phyloP scores from a whole-genome alignment of 2,888 invertebrate genomes.

The Sylvicola cinctus region DNA sequence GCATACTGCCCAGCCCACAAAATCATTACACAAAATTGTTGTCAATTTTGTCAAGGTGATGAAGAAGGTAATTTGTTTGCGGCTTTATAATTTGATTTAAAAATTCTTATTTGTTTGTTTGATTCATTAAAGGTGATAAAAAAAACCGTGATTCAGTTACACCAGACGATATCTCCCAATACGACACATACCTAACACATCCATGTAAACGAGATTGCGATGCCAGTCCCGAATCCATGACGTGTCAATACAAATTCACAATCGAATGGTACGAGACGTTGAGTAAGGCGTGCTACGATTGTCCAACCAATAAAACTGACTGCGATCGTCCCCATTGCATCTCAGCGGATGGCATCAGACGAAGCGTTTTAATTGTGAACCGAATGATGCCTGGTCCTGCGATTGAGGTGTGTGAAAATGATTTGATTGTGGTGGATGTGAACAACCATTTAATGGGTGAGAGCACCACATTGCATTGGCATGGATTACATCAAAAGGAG shows the following conservation, averaged over 20 bases:
- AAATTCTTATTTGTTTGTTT: not conserved
- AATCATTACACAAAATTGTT: constrained; percentile 17
- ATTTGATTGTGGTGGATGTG: constrained; percentile 63
- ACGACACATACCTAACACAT: constrained; percentile 18
- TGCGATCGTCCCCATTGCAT: constrained; percentile 64
- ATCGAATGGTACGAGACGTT: constrained; percentile 64
- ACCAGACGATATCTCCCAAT: constrained; percentile 13
- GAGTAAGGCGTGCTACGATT: constrained; percentile 74
- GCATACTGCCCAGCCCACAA: constrained; percentile 14
- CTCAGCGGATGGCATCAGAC: constrained; percentile 57
- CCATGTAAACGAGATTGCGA: constrained; percentile 41
- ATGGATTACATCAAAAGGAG: constrained; percentile 60
- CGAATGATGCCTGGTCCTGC: constrained; percentile 73
- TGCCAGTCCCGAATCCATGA: constrained; percentile 29
- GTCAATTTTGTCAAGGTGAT: constrained; percentile 13
- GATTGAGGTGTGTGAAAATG: constrained; percentile 75
- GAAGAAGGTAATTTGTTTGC: too few relatives aligned
- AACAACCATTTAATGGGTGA: constrained; percentile 59
- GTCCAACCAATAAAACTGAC: constrained; percentile 53
- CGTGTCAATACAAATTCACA: constrained; percentile 38
- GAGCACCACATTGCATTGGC: constrained; percentile 80
- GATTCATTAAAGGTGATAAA: not conserved
- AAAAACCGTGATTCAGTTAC: not conserved
- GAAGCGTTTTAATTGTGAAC: constrained; percentile 60
- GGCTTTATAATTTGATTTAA: too few relatives aligned